phyloP scores from a whole-genome alignment of 2,113 vertebrate species.

The Lophura nycthemera region DNA sequence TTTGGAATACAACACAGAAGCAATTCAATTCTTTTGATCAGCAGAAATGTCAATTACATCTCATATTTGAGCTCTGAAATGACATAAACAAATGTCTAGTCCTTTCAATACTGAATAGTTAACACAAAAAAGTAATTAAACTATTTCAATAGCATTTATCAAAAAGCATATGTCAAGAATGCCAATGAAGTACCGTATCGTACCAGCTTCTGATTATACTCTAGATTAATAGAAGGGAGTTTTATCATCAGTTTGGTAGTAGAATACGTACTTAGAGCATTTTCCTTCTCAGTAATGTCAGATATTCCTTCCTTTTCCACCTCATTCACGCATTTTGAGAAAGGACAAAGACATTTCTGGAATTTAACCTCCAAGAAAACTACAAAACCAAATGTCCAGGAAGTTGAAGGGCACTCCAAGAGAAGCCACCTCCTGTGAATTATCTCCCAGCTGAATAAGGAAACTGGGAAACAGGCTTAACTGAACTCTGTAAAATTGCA shows the following conservation, averaged over 20 bases:
- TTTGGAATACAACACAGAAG: conserved; percentile 26
- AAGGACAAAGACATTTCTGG: neutral
- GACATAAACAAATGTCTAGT: conserved; percentile 13
- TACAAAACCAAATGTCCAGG: rapidly evolving
- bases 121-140: conserved; percentile 53
- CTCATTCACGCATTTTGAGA: neutral
- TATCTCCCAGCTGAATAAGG: neutral
- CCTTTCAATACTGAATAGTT: neutral
- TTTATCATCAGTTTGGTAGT: neutral
- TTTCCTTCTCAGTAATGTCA: neutral
- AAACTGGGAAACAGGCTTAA: neutral
- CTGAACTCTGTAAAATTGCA: neutral
- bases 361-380: neutral
- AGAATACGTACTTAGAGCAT: neutral
- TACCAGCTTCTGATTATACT: neutral
- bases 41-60: conserved; percentile 31
- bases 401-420: rapidly evolving
- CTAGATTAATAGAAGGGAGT: neutral
- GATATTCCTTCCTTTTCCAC: neutral
- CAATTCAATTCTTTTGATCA: conserved; percentile 45
- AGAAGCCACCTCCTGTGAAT: rapidly evolving
- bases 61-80: conserved; percentile 2
- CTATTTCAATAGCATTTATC: conserved; percentile 24
- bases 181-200: neutral
- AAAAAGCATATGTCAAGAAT: neutral